phyloP scores from a whole-genome alignment of 2,797 vertebrate genomes.

The Rhabdophis nuchalis region DNA sequence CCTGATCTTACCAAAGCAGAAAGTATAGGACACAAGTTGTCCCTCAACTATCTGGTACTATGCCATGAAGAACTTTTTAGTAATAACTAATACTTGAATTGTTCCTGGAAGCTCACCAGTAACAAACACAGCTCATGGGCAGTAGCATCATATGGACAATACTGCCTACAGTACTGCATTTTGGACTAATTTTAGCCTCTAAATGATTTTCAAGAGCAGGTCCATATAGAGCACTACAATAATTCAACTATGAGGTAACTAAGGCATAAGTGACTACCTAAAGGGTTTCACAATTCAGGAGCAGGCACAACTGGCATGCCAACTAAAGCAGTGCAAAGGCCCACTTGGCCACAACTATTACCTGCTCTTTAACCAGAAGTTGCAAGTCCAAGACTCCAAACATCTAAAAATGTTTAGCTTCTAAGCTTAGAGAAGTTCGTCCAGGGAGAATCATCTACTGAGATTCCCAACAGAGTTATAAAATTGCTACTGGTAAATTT shows the following conservation, averaged over 20 bases:
- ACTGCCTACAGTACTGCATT: neutral
- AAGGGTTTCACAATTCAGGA: neutral
- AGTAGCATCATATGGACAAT: neutral
- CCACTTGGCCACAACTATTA: neutral
- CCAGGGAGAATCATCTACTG: neutral
- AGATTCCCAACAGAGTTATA: neutral
- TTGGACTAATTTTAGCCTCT: neutral
- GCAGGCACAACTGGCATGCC: neutral
- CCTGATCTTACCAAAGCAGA: neutral
- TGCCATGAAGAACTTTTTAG: neutral
- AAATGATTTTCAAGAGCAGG: neutral
- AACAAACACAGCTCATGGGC: neutral
- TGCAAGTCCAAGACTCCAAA: neutral
- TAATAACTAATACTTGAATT: neutral
- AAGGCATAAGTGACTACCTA: neutral
- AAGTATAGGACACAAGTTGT: neutral
- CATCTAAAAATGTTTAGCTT: neutral
- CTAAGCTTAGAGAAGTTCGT: neutral
- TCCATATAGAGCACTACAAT: neutral
- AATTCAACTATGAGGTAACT: neutral
- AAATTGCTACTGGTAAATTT: neutral
- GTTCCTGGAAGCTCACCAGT: neutral
- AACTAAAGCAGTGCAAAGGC: neutral
- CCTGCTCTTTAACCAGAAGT: neutral
- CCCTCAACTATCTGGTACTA: neutral